Conservation (phyloP, 2,113 vertebrate genomes). For the Elgaria multicarinata region DNA sequence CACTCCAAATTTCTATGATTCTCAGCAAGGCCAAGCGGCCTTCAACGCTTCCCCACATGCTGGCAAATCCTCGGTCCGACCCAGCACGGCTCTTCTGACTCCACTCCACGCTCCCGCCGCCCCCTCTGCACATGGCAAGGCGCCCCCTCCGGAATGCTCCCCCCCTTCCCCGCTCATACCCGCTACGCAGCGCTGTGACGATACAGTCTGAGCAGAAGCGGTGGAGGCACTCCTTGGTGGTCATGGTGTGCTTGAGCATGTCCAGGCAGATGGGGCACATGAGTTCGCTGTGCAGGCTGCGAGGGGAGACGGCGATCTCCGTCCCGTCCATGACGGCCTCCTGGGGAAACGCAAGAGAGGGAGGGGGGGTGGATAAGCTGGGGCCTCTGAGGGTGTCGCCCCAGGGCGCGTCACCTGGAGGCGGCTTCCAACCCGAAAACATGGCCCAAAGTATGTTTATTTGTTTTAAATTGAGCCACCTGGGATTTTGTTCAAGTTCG, state of each 20-base stretch:
- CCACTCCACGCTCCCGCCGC: too few species aligned
- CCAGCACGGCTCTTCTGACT: background rate
- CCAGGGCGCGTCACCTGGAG: background rate
- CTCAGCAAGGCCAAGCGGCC: too few species aligned
- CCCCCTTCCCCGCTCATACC: conserved; percentile 65
- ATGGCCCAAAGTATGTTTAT: too few species aligned
- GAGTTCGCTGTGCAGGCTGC: conserved; percentile 89
- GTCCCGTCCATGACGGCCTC: conserved; percentile 91
- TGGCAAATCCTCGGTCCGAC: background rate
- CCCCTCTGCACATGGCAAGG: too few species aligned
- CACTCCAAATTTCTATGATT: too few species aligned
- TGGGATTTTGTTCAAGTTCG: too few species aligned
- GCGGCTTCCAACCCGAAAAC: too few species aligned
- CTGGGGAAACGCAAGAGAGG: conserved; percentile 45
- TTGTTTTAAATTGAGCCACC: too few species aligned
- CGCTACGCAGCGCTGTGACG: conserved; percentile 89
- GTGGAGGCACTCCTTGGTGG: conserved; percentile 93
- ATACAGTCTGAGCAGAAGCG: conserved; percentile 93
- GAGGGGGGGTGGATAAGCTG: background rate
- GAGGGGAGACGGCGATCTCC: conserved; percentile 89
- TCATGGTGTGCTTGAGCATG: conserved; percentile 95
- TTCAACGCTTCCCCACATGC: too few species aligned
- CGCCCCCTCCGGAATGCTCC: background rate
- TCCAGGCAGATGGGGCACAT: conserved; percentile 95
- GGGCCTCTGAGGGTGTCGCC: background rate